A percentile compares a stretch with the other conserved stretches of the same genome.
Conservation (phyloP, 2,888 invertebrate species). For the Onchidella celtica region DNA sequence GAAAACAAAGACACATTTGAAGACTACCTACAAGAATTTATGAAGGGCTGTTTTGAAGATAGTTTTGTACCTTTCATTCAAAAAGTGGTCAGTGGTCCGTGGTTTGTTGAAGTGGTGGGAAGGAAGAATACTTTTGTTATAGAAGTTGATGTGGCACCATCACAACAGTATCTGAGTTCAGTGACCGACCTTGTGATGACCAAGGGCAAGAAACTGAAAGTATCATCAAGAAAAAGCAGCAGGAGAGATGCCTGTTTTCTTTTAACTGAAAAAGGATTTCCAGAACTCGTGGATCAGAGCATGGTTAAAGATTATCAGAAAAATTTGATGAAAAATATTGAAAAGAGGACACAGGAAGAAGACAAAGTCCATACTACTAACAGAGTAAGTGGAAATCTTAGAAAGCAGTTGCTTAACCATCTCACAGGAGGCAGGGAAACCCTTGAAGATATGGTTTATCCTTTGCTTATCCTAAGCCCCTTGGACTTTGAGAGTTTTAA, state of each 20-base stretch:
- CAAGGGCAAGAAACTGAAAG: slow-evolving; percentile 7
- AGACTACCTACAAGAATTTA: slow-evolving; percentile 29
- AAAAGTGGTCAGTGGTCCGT: slow-evolving; percentile 50
- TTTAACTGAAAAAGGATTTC: neutral
- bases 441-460: slow-evolving; percentile 53
- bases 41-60: slow-evolving; percentile 49
- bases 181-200: slow-evolving; percentile 42
- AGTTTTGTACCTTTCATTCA: slow-evolving; percentile 47
- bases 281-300: neutral
- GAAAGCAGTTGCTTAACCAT: slow-evolving; percentile 54
- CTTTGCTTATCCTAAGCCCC: slow-evolving; percentile 54
- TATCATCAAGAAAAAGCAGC: neutral
- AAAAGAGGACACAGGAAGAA: neutral
- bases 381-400: slow-evolving; percentile 37
- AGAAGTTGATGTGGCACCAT: slow-evolving; percentile 58
- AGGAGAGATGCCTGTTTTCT: neutral
- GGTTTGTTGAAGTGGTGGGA: slow-evolving; percentile 53
- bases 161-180: slow-evolving; percentile 32
- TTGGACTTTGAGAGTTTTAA: slow-evolving; percentile 38
- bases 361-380: neutral
- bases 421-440: slow-evolving; percentile 54
- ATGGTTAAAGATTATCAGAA: too few relatives aligned
- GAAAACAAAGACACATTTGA: slow-evolving; percentile 39
- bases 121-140: slow-evolving; percentile 38
- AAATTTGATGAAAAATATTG: too few relatives aligned